phyloP scores from a whole-genome alignment of 2,888 invertebrate genomes.

The Nomada ruficornis region DNA sequence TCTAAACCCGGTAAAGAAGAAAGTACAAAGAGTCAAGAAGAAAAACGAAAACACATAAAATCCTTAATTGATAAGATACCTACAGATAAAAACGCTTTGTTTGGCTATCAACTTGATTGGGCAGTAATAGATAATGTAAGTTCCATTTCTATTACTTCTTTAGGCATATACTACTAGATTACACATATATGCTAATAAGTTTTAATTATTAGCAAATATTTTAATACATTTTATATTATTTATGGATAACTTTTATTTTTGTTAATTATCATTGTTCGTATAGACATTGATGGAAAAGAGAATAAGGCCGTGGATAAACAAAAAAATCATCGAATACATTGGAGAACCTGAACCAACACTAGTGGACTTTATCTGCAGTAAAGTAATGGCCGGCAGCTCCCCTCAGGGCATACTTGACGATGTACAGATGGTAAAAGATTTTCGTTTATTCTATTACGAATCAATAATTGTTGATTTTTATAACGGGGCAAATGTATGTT shows the following conservation, averaged over 20 bases:
- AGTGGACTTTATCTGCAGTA: constrained; percentile 99
- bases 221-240: background rate
- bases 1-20: constrained; percentile 87
- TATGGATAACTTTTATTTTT: background rate
- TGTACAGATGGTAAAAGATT: constrained; percentile 93
- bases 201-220: background rate
- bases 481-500: constrained; percentile 45
- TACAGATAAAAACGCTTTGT: constrained; percentile 97
- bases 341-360: constrained; percentile 99
- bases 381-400: constrained; percentile 96
- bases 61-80: constrained; percentile 99
- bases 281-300: constrained; percentile 95
- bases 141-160: constrained; percentile 33
- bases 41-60: constrained; percentile 98
- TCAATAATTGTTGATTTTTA: background rate
- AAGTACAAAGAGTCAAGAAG: constrained; percentile 91
- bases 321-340: constrained; percentile 99
- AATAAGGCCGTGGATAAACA: constrained; percentile 99
- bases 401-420: constrained; percentile 98
- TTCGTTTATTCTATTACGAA: background rate
- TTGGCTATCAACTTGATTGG: constrained; percentile 97
- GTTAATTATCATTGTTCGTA: constrained; percentile 83
- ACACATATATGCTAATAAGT: background rate
- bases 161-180: background rate
- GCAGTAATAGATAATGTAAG: constrained; percentile 90